phyloP scores from a whole-genome alignment of 2,888 invertebrate species.

The Eupeodes luniger region DNA sequence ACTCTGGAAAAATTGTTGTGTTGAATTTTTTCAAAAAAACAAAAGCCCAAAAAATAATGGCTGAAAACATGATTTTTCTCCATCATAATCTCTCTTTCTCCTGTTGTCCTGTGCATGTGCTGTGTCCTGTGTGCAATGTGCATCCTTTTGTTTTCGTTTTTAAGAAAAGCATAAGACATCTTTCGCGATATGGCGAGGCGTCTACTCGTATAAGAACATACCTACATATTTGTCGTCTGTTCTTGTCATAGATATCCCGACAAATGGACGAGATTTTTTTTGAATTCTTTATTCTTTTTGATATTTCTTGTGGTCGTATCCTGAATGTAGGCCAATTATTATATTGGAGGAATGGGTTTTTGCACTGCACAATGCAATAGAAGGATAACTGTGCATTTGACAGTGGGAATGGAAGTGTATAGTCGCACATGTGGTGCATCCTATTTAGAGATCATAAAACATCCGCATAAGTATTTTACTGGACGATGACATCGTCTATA shows the following conservation, averaged over 20 bases:
- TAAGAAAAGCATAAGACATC: constrained; percentile 34
- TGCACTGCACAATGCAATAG: constrained; percentile 17
- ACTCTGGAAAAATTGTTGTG: constrained; percentile 23
- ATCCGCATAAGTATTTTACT: constrained; percentile 58
- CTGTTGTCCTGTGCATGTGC: constrained; percentile 13
- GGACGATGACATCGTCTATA: constrained; percentile 16
- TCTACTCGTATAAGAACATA: background rate
- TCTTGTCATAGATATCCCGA: constrained; percentile 60
- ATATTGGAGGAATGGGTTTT: constrained; percentile 24
- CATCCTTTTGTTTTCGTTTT: constrained; percentile 59
- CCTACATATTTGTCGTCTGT: constrained; percentile 64
- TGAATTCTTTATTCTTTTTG: background rate
- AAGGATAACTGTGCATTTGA: constrained; percentile 61
- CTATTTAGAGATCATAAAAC: constrained; percentile 65
- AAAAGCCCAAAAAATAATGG: constrained; percentile 31
- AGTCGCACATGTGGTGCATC: constrained; percentile 67
- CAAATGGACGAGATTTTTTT: constrained; percentile 48
- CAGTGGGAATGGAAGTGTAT: constrained; percentile 27
- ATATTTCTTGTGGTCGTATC: constrained; percentile 21
- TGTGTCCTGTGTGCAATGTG: background rate
- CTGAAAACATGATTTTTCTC: constrained; percentile 43
- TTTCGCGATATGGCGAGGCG: constrained; percentile 60
- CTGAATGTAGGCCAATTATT: constrained; percentile 71
- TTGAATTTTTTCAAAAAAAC: constrained; percentile 6
- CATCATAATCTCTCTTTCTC: constrained; percentile 4